phyloP scores from a whole-genome alignment of 64 coral and sea anemone genomes.

The Montipora foliosa region DNA sequence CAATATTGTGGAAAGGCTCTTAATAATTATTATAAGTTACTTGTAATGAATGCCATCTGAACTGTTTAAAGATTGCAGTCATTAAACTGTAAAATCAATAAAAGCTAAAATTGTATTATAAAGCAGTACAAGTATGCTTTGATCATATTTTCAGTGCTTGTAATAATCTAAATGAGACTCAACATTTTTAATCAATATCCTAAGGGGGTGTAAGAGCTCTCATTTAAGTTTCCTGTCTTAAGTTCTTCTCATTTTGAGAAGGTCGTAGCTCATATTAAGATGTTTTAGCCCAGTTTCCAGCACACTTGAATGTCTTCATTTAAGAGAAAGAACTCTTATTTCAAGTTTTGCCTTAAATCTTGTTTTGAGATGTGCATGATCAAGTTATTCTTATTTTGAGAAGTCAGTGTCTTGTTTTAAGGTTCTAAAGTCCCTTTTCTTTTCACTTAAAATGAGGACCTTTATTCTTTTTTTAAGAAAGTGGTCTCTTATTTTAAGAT shows the following conservation, averaged over 20 bases:
- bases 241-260: slow-evolving; percentile 2
- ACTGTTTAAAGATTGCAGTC: too few species aligned
- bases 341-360: not conserved
- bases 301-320: not conserved
- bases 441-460: not conserved
- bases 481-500: slow-evolving; percentile 1
- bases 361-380: slow-evolving; percentile 1
- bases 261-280: slow-evolving; percentile 2
- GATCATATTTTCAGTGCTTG: too few species aligned
- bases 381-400: not conserved
- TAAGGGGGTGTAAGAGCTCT: too few species aligned
- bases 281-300: not conserved
- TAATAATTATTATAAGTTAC: too few species aligned
- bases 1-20: too few species aligned
- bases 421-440: not conserved
- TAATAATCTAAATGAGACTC: too few species aligned
- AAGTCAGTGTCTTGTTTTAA: not conserved
- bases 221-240: too few species aligned
- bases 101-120: too few species aligned
- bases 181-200: too few species aligned
- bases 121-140: too few species aligned
- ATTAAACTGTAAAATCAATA: too few species aligned
- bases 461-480: slow-evolving; percentile 8
- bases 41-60: too few species aligned
- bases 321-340: not conserved